Evolutionary conservation across 2,888 invertebrate species (phyloP), one percentile per base, ranked within the genome.

Genomic region (Athalia cordata): DNA sequence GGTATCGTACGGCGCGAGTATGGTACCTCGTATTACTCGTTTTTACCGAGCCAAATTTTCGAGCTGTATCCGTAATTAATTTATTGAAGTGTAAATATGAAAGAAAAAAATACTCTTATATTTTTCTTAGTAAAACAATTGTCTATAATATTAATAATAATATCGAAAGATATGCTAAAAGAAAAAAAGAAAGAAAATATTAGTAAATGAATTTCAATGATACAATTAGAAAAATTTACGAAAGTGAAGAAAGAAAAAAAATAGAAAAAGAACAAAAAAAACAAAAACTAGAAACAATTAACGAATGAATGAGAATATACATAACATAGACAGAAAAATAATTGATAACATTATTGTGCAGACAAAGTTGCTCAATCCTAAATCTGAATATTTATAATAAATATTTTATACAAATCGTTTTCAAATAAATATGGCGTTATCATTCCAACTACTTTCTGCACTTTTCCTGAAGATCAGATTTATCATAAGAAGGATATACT

Each of bases 341-440:
- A 83, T 29, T 4, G 8, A 59, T 45, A 43, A 43, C 4, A 65
- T 29, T 29, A 65, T 9, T 45, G n/a, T 9, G 45, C 45, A 43
- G 5, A 65, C 8, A 65, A 64, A 64, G 29, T 9, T 45, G n/a
- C 29, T 43, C 9, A 65, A 65, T 11, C 6, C 9, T 4, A 7
- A 45, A 45, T 8, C 8, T 9, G 8, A 65, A 9, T 8, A 8
- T 3, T 45, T 43, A 65, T 29, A 89, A 88, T 88, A 88, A 88
- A 88, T 88, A 87, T 89, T 89, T 88, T 89, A 83, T 88, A 87
- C 85, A 85, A 85, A 85, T 83, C 83, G 83, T 87, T 85, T 86
- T 87, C 85, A 83, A 85, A 82, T 85, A 86, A 84, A 84, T 74
- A 80, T 84, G 83, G 86, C 86, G 86, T 86, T 87, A 81, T 87